Conservation (phyloP, 2,888 invertebrate species). For the Cephus nigrinus region DNA sequence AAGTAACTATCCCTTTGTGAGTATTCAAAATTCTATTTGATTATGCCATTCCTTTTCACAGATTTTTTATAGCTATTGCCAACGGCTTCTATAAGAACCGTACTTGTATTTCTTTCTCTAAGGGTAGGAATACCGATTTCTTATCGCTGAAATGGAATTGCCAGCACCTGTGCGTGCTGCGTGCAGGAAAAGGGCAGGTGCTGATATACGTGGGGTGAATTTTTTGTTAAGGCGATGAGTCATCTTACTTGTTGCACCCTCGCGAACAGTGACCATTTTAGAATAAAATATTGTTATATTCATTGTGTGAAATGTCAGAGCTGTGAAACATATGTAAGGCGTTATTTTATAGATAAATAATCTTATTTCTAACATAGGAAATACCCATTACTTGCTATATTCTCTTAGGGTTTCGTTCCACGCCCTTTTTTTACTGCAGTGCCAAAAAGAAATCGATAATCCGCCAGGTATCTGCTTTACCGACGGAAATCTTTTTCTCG, state of each 20-base stretch:
- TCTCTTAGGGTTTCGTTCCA: not conserved
- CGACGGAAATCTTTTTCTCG: not conserved
- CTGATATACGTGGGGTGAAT: not conserved
- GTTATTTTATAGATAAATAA: not conserved
- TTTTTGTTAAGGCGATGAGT: slow-evolving; percentile 1
- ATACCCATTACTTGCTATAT: not conserved
- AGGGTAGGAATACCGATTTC: not conserved
- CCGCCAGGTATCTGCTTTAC: not conserved
- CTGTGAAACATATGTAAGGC: not conserved
- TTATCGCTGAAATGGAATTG: not conserved
- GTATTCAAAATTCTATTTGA: not conserved
- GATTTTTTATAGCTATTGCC: not conserved
- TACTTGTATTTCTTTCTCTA: not conserved
- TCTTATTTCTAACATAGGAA: not conserved
- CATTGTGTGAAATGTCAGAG: not conserved
- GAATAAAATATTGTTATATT: not conserved
- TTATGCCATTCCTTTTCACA: not conserved
- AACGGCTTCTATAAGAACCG: not conserved
- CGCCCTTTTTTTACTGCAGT: not conserved
- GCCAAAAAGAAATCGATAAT: not conserved
- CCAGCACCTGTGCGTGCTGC: not conserved
- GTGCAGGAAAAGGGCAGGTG: slow-evolving; percentile 1
- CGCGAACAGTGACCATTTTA: not conserved
- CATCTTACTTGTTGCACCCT: not conserved
- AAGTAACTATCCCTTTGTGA: not conserved